Percentiles rank a stretch among this genome's conserved stretches.
phyloP scores from a whole-genome alignment of 2,113 vertebrate species.

The Microtus pennsylvanicus region DNA sequence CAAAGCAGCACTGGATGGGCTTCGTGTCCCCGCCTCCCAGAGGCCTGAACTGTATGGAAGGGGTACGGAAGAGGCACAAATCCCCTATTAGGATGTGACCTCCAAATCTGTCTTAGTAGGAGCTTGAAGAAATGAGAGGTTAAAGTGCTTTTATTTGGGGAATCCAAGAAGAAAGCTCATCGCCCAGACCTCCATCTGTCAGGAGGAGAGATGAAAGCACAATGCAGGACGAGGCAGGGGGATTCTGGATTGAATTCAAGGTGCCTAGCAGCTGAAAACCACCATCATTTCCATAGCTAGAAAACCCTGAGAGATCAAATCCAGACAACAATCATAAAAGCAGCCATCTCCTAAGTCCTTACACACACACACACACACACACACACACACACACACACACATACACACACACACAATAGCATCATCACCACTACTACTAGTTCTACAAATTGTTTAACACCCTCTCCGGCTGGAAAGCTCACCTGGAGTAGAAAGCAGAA shows the following conservation, averaged over 20 bases:
- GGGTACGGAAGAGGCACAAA: not conserved
- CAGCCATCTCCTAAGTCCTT: not conserved
- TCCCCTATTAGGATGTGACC: not conserved
- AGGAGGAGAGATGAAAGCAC: not conserved
- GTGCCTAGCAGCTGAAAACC: not conserved
- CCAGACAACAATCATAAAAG: not conserved
- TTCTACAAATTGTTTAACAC: constrained; percentile 40
- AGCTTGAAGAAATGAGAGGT: not conserved
- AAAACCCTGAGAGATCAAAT: not conserved
- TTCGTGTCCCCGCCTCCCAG: not conserved
- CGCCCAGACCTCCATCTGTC: not conserved
- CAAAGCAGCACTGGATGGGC: constrained; percentile 60
- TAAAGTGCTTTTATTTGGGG: not conserved
- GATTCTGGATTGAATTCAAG: not conserved
- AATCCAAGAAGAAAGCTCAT: not conserved
- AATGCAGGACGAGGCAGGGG: not conserved
- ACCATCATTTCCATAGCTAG: not conserved
- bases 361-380: not conserved
- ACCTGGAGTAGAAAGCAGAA: constrained; percentile 69
- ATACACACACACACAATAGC: too few species aligned
- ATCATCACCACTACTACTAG: not conserved
- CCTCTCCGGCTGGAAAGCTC: constrained; percentile 67
- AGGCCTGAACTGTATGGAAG: not conserved
- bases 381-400: not conserved
- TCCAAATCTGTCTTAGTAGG: not conserved